These are phyloP conservation scores for Schlechtendalia chinensis DNA, from an alignment of 1,140 invertebrate species.

Conservation along the genomic window DNA sequence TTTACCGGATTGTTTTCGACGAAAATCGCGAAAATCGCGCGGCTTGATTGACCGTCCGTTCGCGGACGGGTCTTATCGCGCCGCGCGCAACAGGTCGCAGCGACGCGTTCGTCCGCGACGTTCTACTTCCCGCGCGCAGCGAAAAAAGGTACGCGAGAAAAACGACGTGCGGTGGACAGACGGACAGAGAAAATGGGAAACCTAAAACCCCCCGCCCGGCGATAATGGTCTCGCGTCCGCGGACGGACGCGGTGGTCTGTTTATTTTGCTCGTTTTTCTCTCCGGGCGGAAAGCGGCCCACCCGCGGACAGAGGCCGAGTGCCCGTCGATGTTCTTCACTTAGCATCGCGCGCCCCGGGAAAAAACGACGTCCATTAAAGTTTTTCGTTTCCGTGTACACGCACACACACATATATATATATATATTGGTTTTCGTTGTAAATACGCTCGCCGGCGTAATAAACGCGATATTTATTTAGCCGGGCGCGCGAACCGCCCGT, in stretches of 20 bases:
- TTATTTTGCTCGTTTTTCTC: neutral
- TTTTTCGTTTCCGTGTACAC: too few relatives aligned
- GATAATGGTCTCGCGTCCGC: too few relatives aligned
- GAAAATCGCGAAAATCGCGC: too few relatives aligned
- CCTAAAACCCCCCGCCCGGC: too few relatives aligned
- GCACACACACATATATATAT: too few relatives aligned
- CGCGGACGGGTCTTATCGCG: too few relatives aligned
- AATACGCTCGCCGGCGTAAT: conserved; percentile 27
- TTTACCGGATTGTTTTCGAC: too few relatives aligned
- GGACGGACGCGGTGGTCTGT: too few relatives aligned
- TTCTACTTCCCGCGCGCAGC: too few relatives aligned
- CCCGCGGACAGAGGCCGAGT: conserved; percentile 38
- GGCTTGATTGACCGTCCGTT: too few relatives aligned
- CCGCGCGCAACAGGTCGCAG: conserved; percentile 38
- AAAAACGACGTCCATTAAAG: conserved; percentile 46
- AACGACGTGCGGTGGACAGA: neutral
- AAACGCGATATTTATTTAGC: conserved; percentile 38
- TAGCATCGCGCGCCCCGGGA: neutral
- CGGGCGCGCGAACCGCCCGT: neutral
- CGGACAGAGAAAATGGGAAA: too few relatives aligned
- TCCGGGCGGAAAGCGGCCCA: neutral
- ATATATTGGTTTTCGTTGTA: conserved; percentile 42
- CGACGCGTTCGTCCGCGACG: neutral
- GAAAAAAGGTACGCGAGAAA: neutral
- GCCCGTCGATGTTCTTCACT: conserved; percentile 46